These are phyloP conservation scores for Argopecten irradians DNA, from an alignment of 1,140 invertebrate species.

Conservation along the genomic window DNA sequence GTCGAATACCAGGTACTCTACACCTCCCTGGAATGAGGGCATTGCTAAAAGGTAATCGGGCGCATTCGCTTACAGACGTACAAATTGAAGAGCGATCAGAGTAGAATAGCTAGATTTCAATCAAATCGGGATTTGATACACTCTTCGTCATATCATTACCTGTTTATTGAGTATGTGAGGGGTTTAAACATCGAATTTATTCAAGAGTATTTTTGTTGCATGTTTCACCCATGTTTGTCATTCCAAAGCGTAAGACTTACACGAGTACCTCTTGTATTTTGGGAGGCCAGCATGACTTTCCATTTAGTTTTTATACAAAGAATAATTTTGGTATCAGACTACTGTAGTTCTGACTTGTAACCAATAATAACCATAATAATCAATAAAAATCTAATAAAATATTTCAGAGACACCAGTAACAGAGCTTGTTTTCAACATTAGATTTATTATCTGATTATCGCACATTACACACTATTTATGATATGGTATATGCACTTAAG, in stretches of 20 bases:
- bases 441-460: too few species aligned
- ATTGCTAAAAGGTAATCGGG: neutral
- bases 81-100: slow-evolving; percentile 22
- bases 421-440: too few species aligned
- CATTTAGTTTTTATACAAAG: too few species aligned
- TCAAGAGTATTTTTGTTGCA: neutral
- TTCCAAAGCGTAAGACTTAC: neutral
- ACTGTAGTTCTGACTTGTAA: too few species aligned
- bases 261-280: neutral
- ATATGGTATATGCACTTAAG: too few species aligned
- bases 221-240: neutral
- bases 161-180: neutral
- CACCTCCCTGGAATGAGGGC: neutral
- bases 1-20: neutral
- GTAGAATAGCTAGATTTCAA: neutral
- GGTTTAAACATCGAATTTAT: neutral
- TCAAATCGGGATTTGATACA: slow-evolving; percentile 11
- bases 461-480: too few species aligned
- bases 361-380: too few species aligned
- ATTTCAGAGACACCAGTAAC: too few species aligned
- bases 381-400: too few species aligned
- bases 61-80: neutral
- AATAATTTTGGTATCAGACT: too few species aligned
- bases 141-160: neutral
- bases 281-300: too few species aligned